Base-by-base conservation (phyloP, 2,797 vertebrate species). In the Paedocypris micromegethes region DNA sequence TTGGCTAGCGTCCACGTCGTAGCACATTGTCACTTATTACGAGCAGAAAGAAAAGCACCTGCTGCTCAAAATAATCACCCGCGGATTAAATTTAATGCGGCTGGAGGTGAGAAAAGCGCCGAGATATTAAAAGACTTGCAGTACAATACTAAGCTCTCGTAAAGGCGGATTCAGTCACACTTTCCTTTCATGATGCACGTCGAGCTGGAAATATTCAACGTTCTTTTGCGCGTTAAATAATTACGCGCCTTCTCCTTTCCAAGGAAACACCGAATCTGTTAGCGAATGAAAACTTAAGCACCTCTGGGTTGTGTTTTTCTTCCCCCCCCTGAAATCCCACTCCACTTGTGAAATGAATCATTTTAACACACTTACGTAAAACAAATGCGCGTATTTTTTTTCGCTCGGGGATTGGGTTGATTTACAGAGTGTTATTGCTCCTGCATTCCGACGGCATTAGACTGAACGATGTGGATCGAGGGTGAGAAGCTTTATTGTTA, bases 341-440 rank as follows among this genome's bases (percentile, higher is more conserved):
- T 55, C 64, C 59, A 68, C 3, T 42, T 4, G 7, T 40, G 23
- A 49, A 58, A 66, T 66, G 0, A 50, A 49, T 66, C 46, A 49
- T 50, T 44, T 57, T 23, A 1, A 38, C 9, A 5, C n/a, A 23
- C 37, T 45, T 9, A 63, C 9, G 9, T 43, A 64, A 52, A 45
- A 53, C 0, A 0, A 57, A 58, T 44, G 48, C 4, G 47, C 44
- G 55, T 44, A 44, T 42, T 67, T 3, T 58, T 52, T 56, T 58
- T 57, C 45, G 53, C 43, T 6, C 4, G 7, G 49, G 39, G 5
- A 43, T 42, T 49, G 43, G 38, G 46, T 3, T 57, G 64, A 48
- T 66, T 58, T 58, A 56, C 44, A 51, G 60, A 43, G 60, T 52
- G 40, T 55, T 56, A 49, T 66, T 67, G 23, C 59, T 59, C 47